Base-by-base conservation (phyloP, 2,888 invertebrate genomes). In the Ptychoptera contaminata region DNA sequence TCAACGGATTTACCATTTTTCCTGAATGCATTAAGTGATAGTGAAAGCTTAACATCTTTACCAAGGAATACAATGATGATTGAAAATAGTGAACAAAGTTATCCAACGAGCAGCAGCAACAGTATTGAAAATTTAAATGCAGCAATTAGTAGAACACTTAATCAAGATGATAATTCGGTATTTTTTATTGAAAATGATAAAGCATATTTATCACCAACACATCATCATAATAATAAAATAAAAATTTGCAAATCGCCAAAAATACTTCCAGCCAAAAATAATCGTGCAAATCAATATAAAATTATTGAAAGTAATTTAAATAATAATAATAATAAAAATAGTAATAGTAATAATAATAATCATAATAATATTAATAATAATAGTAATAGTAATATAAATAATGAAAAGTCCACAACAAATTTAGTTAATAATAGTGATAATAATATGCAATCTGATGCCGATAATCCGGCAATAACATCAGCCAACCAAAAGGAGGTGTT, bases 141-240 rank as follows among this genome's bases (percentile, higher is more conserved):
- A 23, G 23, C 23, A 23, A 23, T 23, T 7, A 23, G 23, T 7
- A 23, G 7, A 7, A 23, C 23, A 5, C 23, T 23, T 5, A 23
- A 3, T 5, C 23, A 23, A 23, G 23, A 23, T 3, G 23, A 23
- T 23, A 23, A 23, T 7, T 23, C 23, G 23, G 54, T 59, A 32
- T 59, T 61, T 45, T 55, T 62, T 12, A 57, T 63, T 31, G 60
- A 62, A 15, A 55, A 55, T 30, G 56, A 55, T 40, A 52, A 52
- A 15, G 57, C 54, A 48, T 50, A 54, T 1, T 42, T 57, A 1
- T 46, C 46, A 15, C 46, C 47, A 32, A 23, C 7, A 15, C 8
- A 8, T 16, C 40, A 44, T 14, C 46, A 44, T 23, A 43, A 37
- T 23, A 23, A 23, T 23, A 23, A 23, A 16, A 39, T 45, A 5